These are phyloP conservation scores for Andrena haemorrhoa DNA, from an alignment of 2,888 invertebrate species.

Conservation along the genomic window DNA sequence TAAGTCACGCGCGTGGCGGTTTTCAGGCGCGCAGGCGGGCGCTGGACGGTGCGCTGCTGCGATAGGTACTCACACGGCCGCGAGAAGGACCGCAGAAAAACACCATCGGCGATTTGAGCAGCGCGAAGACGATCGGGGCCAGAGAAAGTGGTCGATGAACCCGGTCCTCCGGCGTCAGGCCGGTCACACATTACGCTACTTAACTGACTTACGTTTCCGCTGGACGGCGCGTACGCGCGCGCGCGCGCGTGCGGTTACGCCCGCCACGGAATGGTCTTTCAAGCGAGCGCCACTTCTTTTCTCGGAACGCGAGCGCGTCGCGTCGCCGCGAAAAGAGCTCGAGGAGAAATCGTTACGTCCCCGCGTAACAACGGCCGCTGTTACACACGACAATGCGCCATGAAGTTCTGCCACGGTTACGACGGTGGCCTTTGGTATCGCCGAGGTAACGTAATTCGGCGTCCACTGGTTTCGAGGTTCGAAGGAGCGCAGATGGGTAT, in stretches of 20 bases:
- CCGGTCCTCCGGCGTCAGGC: slow-evolving; percentile 69
- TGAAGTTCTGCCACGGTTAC: not conserved
- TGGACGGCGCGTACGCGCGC: slow-evolving; percentile 36
- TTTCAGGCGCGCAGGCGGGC: not conserved
- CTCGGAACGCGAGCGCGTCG: slow-evolving; percentile 8
- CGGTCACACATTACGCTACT: slow-evolving; percentile 74
- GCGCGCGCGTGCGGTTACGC: slow-evolving; percentile 10
- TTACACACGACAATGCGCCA: slow-evolving; percentile 2
- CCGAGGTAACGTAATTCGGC: not conserved
- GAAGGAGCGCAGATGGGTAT: too few species aligned
- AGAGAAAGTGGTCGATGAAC: slow-evolving; percentile 81
- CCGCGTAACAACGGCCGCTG: slow-evolving; percentile 21
- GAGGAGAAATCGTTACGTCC: slow-evolving; percentile 41
- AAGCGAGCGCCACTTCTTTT: slow-evolving; percentile 21
- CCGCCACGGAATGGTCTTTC: slow-evolving; percentile 19
- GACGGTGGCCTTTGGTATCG: not conserved
- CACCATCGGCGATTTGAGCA: slow-evolving; percentile 18
- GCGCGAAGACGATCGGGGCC: slow-evolving; percentile 72
- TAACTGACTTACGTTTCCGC: slow-evolving; percentile 73
- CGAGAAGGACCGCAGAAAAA: slow-evolving; percentile 10
- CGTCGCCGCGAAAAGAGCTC: slow-evolving; percentile 15
- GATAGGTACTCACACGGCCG: slow-evolving; percentile 33
- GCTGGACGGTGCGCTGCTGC: not conserved
- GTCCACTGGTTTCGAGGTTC: too few species aligned
- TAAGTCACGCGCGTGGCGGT: slow-evolving; percentile 29